These are phyloP conservation scores for Eretmocerus hayati DNA, from an alignment of 2,888 invertebrate species.

Conservation along the genomic window DNA sequence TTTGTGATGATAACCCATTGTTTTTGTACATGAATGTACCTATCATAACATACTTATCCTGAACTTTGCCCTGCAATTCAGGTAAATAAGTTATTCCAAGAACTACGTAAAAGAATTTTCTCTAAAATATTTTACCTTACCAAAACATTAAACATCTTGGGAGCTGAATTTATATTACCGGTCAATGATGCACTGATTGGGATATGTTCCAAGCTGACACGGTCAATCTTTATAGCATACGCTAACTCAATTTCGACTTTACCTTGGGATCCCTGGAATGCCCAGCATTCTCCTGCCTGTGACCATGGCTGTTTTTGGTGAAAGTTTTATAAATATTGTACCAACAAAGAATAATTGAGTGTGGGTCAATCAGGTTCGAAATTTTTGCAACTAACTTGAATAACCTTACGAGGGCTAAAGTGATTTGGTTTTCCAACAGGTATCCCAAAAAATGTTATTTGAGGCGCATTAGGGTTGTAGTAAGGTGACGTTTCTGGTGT, in stretches of 20 bases:
- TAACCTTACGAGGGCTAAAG: constrained; percentile 36
- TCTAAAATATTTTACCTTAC: constrained; percentile 24
- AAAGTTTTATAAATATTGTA: background rate
- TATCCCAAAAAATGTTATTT: constrained; percentile 32
- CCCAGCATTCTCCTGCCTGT: constrained; percentile 56
- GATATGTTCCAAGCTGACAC: constrained; percentile 55
- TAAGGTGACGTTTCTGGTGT: constrained; percentile 39
- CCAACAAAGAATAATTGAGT: too few relatives aligned
- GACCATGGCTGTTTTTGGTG: constrained; percentile 31
- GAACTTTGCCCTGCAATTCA: constrained; percentile 26
- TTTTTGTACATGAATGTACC: constrained; percentile 31
- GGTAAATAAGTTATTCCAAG: background rate
- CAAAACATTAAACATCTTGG: constrained; percentile 47
- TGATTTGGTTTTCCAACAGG: constrained; percentile 33
- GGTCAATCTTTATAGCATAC: constrained; percentile 46
- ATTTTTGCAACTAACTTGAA: constrained; percentile 27
- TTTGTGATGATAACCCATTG: constrained; percentile 31
- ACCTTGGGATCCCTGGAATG: constrained; percentile 52
- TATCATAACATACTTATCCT: constrained; percentile 23
- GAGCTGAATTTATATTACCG: constrained; percentile 53
- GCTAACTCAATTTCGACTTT: constrained; percentile 37
- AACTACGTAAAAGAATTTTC: background rate
- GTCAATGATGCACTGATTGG: constrained; percentile 49
- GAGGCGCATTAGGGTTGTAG: constrained; percentile 22
- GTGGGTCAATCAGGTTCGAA: background rate